Base-by-base conservation (phyloP, 2,888 invertebrate species). In the Lycophotia porphyrea region DNA sequence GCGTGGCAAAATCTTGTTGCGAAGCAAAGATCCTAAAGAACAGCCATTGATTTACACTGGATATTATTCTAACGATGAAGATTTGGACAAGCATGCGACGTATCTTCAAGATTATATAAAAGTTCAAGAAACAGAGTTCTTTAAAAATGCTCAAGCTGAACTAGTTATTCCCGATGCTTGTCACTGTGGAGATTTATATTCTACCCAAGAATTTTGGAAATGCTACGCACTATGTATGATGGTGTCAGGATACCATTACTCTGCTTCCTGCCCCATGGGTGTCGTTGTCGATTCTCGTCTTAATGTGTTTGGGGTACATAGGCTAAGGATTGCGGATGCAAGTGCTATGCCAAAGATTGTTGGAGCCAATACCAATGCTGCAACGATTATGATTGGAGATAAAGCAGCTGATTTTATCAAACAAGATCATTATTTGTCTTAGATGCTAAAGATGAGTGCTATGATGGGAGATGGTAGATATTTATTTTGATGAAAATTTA, bases 321-420 rank as follows among this genome's bases (percentile, higher is more conserved):
- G 97, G 13, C 92, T 98, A 1, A 94, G 98, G 44, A 97, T 98
- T 0, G 97, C 97, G 0, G 98, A 98, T 90, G 98, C 98, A 1
- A 98, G 98, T 63, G 97, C 98, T n/a, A 98, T 98, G 98, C 98
- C 98, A 13, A 67, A 36, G 34, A 73, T 85, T 0, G 94, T 97
- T 4, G 98, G 97, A 85, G 98, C 97, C 0, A 98, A 98, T 92
- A 98, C 98, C 0, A 76, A 98, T 90, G 98, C 97, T 0, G 97
- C 98, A 0, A 96, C 97, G 0, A 97, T 98, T 5, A 98, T 98
- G 98, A 98, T 98, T 65, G 98, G 97, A 0, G 98, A 98, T 89
- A 98, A 97, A 52, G 84, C 74, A 21, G 74, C 87, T 34, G 85
- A 88, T 77, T 73, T 87, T 24, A 82, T 88, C 4, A 87, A 87